Evolutionary conservation across 1,140 invertebrate species (phyloP), one percentile per base, ranked within the genome.

Genomic region (Temnothorax curvispinosus): DNA sequence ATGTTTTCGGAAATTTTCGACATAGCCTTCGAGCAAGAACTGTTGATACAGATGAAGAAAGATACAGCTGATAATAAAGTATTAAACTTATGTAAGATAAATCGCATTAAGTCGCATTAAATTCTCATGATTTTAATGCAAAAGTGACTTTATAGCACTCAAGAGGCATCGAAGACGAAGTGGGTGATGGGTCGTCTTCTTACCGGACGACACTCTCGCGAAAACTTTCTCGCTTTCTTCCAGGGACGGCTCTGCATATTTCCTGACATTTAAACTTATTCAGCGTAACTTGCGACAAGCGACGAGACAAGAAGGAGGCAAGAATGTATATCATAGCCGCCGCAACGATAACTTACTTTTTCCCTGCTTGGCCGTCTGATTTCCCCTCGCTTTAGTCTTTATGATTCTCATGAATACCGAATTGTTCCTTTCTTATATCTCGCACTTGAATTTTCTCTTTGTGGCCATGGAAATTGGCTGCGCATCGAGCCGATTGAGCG

Each of bases 181-280:
- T 35, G 50, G 6, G 41, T 56, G 64, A 65, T 27, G 71, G 76
- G 38, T 67, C 44, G 78, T 52, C 82, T 64, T 9, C 27, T 52
- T 27, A n/a, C 58, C 8, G 38, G 58, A 64, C 60, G 71, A 84
- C 74, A 56, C 44, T 54, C 38, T 15, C 60, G 38, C 27, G 27
- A 27, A 71, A 77, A 88, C 72, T 90, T 90, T 80, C 13, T n/a
- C 13, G 35, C 64, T 82, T 47, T 72, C 65, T 88, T 82, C 74
- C 72, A 52, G 74, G 8, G n/a, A 65, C 52, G 38, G 47, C 78
- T 77, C 67, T 75, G 60, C 35, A 67, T 52, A 86, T 86, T 86
- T 86, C 52, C 62, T 77, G 62, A 86, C 62, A 77, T 86, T 86
- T 86, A 86, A 86, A 81, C 84, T 86, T 86, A 80, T 56, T 77